Percentiles rank a stretch among this genome's conserved stretches.
These are phyloP conservation scores for Amblyjoppa fuscipennis DNA, from an alignment of 2,888 invertebrate genomes.

Conservation along the genomic window DNA sequence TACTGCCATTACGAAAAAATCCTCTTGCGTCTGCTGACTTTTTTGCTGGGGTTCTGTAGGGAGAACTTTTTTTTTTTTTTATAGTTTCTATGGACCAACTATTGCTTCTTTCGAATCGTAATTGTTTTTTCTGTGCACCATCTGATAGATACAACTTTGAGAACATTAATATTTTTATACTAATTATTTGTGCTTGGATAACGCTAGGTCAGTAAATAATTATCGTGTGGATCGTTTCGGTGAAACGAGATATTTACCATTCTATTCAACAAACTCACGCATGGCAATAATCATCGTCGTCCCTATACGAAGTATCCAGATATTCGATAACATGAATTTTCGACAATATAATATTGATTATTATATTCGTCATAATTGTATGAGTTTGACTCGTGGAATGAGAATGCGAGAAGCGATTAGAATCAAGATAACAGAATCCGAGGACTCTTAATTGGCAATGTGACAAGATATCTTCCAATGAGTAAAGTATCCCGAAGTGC, in stretches of 20 bases:
- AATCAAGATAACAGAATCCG: slow-evolving; percentile 8
- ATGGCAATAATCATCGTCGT: too few species aligned
- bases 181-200: too few species aligned
- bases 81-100: background rate
- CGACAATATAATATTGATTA: background rate
- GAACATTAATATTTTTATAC: too few species aligned
- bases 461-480: slow-evolving; percentile 58
- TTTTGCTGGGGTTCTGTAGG: background rate
- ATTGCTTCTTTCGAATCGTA: background rate
- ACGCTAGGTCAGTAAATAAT: too few species aligned
- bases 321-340: too few species aligned
- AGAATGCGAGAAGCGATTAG: background rate
- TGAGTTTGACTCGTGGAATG: background rate
- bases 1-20: background rate
- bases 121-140: background rate
- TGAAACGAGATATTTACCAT: too few species aligned
- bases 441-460: slow-evolving; percentile 43
- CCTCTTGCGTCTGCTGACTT: background rate
- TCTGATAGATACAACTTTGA: too few species aligned
- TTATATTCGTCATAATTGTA: too few species aligned
- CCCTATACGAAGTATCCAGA: too few species aligned
- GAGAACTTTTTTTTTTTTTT: background rate
- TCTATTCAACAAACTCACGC: too few species aligned
- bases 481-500: slow-evolving; percentile 15
- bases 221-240: too few species aligned